A percentile compares a stretch with the other conserved stretches of the same genome.
phyloP scores from a whole-genome alignment of 2,888 invertebrate species.

The Diloba caeruleocephala region DNA sequence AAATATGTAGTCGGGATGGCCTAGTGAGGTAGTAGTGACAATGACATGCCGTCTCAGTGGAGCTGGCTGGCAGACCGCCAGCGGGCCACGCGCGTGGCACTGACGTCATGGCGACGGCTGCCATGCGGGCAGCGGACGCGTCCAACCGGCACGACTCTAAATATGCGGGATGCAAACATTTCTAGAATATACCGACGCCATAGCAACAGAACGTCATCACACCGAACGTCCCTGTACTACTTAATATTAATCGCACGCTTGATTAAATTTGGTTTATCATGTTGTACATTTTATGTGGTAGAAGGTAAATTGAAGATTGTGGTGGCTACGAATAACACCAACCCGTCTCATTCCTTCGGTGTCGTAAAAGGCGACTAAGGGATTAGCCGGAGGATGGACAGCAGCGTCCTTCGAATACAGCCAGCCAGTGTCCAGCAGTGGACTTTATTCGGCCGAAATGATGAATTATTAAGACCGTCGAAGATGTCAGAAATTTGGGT shows the following conservation, averaged over 20 bases:
- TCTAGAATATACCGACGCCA: constrained; percentile 65
- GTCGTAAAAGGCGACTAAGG: too few relatives aligned
- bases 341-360: too few relatives aligned
- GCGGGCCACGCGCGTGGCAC: constrained; percentile 63
- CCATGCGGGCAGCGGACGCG: constrained; percentile 33
- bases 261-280: constrained; percentile 27
- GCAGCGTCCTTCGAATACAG: too few relatives aligned
- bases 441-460: too few relatives aligned
- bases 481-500: too few relatives aligned
- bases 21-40: constrained; percentile 63
- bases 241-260: constrained; percentile 21
- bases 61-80: constrained; percentile 71
- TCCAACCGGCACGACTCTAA: constrained; percentile 45
- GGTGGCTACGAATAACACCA: too few relatives aligned
- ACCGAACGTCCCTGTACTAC: constrained; percentile 24
- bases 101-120: constrained; percentile 50
- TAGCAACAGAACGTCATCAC: constrained; percentile 55
- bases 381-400: too few relatives aligned
- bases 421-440: too few relatives aligned
- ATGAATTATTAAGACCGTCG: too few relatives aligned
- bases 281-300: background rate
- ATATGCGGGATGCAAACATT: constrained; percentile 42
- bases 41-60: constrained; percentile 72
- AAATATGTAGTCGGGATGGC: constrained; percentile 61
- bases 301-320: too few relatives aligned